phyloP scores from a whole-genome alignment of 2,888 invertebrate species.

The Scelioninae gen. 2 region DNA sequence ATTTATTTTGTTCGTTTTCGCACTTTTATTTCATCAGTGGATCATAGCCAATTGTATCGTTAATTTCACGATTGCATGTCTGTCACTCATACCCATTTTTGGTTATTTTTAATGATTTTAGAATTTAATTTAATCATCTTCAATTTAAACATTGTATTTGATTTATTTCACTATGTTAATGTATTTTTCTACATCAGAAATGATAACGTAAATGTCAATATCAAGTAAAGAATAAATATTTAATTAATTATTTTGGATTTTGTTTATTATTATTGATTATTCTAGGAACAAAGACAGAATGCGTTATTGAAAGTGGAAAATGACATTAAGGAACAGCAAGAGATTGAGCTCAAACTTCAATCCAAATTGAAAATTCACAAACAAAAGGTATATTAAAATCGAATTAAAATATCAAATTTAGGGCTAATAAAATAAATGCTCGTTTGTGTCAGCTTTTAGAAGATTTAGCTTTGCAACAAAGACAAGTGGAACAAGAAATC shows the following conservation, averaged over 20 bases:
- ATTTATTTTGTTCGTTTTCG: conserved; percentile 64
- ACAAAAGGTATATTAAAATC: conserved; percentile 79
- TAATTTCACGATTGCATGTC: conserved; percentile 30
- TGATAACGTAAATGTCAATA: not conserved
- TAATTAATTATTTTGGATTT: conserved; percentile 17
- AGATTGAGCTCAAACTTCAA: conserved; percentile 82
- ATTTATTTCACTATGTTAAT: not conserved
- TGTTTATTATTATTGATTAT: conserved; percentile 50
- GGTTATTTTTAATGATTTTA: conserved; percentile 30
- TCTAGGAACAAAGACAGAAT: conserved; percentile 77
- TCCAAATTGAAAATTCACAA: conserved; percentile 80
- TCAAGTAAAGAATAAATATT: not conserved
- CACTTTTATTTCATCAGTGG: conserved; percentile 47
- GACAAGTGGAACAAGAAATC: conserved; percentile 81
- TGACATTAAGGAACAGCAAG: conserved; percentile 80
- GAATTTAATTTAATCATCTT: not conserved
- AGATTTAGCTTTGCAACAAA: conserved; percentile 80
- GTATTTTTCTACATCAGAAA: not conserved
- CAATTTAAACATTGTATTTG: conserved; percentile 6
- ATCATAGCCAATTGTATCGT: conserved; percentile 38
- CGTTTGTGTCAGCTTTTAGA: conserved; percentile 75
- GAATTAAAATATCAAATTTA: too few relatives aligned
- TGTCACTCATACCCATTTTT: conserved; percentile 29
- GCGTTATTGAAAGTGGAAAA: conserved; percentile 79
- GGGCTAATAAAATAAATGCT: too few relatives aligned